These are phyloP conservation scores for Virgularia gustaviana DNA, from an alignment of 92 coral and sea anemone species.

Conservation along the genomic window DNA sequence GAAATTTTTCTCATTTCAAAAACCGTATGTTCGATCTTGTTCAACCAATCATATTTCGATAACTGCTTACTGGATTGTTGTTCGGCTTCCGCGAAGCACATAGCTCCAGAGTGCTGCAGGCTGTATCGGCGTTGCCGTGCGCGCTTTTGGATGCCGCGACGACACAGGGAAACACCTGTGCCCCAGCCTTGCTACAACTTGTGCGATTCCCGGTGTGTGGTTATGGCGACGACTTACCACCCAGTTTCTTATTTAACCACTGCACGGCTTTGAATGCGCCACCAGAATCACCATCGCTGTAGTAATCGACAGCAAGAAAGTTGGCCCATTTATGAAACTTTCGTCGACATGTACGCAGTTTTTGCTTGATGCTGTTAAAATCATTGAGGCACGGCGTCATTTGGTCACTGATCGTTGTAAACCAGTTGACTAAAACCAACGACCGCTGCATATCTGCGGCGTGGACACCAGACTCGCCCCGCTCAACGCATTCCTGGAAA, in stretches of 20 bases:
- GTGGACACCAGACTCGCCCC: conserved; percentile 65
- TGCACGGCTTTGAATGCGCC: conserved; percentile 85
- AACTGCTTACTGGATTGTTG: no score
- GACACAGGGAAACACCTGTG: no score
- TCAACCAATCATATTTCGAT: no score
- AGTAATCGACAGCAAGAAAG: conserved; percentile 85
- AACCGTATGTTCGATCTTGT: no score
- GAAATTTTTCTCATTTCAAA: no score
- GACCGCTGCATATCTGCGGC: no score
- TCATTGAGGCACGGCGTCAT: conserved; percentile 87
- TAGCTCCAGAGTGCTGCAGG: no score
- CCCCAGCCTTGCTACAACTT: no score
- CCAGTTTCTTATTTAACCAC: conserved; percentile 73
- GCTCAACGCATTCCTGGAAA: conserved; percentile 77
- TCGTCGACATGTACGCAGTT: conserved; percentile 64
- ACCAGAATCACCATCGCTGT: conserved; percentile 69
- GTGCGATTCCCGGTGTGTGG: no score
- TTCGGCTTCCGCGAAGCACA: no score
- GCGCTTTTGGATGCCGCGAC: no score
- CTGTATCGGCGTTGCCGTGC: no score
- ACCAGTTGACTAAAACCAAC: conserved; percentile 87
- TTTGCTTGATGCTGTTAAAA: conserved; percentile 49
- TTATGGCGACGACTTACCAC: conserved; percentile 52
- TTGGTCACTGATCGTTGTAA: conserved; percentile 70
- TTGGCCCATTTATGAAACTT: conserved; percentile 88